These are phyloP conservation scores for Trematocara stigmaticum DNA, from an alignment of 2,113 vertebrate species.

Conservation along the genomic window DNA sequence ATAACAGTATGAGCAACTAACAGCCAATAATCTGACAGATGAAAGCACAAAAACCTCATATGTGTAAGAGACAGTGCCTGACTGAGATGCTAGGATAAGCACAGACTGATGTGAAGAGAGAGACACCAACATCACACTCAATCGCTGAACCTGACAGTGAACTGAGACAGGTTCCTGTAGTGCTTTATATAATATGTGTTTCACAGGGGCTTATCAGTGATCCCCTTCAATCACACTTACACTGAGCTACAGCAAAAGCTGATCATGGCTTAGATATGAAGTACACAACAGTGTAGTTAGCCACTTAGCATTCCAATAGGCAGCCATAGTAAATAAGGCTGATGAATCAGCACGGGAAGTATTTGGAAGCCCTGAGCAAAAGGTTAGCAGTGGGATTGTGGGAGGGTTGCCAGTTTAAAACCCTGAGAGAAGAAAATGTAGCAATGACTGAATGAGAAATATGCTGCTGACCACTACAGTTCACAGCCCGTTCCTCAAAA, in stretches of 20 bases:
- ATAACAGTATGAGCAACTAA: neutral
- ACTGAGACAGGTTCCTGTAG: neutral
- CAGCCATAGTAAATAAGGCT: neutral
- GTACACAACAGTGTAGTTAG: neutral
- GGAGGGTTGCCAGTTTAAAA: neutral
- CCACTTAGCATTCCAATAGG: conserved; percentile 32
- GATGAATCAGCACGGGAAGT: conserved; percentile 16
- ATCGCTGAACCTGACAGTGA: neutral
- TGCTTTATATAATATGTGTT: conserved; percentile 12
- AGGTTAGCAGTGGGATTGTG: neutral
- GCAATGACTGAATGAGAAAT: neutral
- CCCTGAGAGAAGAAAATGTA: neutral
- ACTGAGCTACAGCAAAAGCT: conserved; percentile 13
- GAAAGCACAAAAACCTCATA: neutral
- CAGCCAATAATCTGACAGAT: neutral
- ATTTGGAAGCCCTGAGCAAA: neutral
- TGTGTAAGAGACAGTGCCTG: conserved; percentile 10
- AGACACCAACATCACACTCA: neutral
- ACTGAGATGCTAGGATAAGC: neutral
- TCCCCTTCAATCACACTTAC: conserved; percentile 32
- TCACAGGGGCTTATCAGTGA: conserved; percentile 35
- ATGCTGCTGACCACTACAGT: neutral
- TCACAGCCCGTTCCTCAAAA: neutral
- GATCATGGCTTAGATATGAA: conserved; percentile 36
- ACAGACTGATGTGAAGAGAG: neutral